These are phyloP conservation scores for Drymodes brunneopygia DNA, from an alignment of 2,113 vertebrate species.

Conservation along the genomic window DNA sequence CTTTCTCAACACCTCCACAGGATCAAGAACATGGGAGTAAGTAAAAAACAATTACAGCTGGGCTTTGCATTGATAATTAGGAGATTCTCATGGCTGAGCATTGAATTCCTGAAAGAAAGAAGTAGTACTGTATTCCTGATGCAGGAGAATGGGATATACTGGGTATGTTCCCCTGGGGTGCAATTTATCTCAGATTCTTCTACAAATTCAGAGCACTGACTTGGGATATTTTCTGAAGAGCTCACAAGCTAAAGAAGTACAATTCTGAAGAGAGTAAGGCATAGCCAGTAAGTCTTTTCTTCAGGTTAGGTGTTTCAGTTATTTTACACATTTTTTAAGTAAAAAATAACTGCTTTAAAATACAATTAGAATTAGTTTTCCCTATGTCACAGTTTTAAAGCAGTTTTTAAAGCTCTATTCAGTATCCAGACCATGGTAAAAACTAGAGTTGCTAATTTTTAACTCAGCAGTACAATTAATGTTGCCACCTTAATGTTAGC, in stretches of 20 bases:
- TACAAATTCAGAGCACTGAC: not conserved
- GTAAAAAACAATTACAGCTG: not conserved
- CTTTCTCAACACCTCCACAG: not conserved
- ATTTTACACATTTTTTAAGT: accelerated
- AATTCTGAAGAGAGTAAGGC: not conserved
- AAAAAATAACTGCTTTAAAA: not conserved
- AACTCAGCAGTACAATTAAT: not conserved
- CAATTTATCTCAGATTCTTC: not conserved
- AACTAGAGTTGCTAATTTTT: not conserved
- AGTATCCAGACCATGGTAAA: not conserved
- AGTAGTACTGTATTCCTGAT: not conserved
- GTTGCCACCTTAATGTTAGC: not conserved
- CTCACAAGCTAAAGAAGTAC: not conserved
- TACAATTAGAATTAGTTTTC: not conserved
- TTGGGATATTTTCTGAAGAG: not conserved
- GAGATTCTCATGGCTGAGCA: not conserved
- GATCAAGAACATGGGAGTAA: not conserved
- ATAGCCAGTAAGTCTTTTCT: not conserved
- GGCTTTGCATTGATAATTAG: not conserved
- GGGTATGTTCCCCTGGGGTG: not conserved
- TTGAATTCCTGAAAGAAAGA: not conserved
- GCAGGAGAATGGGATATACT: not conserved
- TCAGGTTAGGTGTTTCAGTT: not conserved
- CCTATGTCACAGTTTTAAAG: not conserved
- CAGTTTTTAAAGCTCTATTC: not conserved